A percentile compares a stretch with the other conserved stretches of the same genome.
phyloP scores from a whole-genome alignment of 1,140 invertebrate genomes.

The Trichonephila clavata region DNA sequence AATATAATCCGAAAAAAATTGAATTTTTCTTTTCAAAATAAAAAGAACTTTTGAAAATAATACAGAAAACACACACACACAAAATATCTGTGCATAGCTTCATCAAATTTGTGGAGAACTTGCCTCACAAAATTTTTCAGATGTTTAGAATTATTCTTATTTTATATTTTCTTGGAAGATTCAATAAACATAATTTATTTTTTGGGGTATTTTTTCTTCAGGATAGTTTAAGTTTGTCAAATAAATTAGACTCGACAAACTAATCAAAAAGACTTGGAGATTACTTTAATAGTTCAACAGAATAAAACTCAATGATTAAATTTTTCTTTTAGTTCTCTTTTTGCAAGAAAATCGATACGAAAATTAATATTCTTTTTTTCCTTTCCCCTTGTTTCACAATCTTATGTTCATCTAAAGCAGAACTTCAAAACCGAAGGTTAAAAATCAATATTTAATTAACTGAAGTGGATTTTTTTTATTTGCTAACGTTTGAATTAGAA shows the following conservation, averaged over 20 bases:
- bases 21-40: too few species aligned
- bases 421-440: neutral
- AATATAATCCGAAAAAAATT: too few species aligned
- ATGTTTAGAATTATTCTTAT: too few species aligned
- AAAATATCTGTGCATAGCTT: too few species aligned
- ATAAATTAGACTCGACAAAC: neutral
- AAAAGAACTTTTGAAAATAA: too few species aligned
- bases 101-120: too few species aligned
- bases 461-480: neutral
- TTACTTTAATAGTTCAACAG: too few species aligned
- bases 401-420: neutral
- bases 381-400: neutral
- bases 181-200: neutral
- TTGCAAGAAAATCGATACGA: neutral
- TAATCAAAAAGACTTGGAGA: neutral
- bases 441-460: constrained; percentile 39
- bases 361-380: constrained; percentile 14
- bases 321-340: neutral
- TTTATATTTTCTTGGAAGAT: neutral
- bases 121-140: too few species aligned
- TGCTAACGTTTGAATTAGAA: neutral
- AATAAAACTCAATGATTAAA: neutral
- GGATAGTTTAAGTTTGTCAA: neutral
- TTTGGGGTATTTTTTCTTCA: neutral
- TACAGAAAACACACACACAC: too few species aligned